Evolutionary conservation across 1,140 invertebrate species (phyloP), one percentile per base, ranked within the genome.

Genomic region (Conus betulinus): DNA sequence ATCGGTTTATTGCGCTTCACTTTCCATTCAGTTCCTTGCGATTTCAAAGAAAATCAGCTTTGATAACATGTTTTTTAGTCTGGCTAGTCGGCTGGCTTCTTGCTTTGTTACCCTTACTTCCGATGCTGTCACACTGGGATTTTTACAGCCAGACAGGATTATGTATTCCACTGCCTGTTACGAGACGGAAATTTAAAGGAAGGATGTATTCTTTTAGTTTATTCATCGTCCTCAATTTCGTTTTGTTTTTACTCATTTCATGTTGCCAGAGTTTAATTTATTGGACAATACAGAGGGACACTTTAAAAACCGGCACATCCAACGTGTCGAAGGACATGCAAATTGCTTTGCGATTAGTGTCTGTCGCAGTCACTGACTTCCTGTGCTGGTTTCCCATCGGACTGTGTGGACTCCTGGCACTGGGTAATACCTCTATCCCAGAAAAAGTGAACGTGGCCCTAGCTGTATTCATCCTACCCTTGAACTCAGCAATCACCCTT

Each of bases 101-200:
- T 81, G 87, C 87, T 3, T 25, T 51, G 51, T 15, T 88, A 17
- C 87, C 87, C 5, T 81, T 88, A 20, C 53, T 88, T 8, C 86
- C 89, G 2, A 84, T 78, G 3, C 52, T 57, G 8, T 71, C 53
- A 25, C 63, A 89, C 60, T 89, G 88, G 88, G 11, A 89, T 1
- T 51, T 93, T 85, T 93, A 92, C 84, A 87, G 89, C 3, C 85
- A 90, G 53, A 90, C 91, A 6, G 89, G 84, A 20, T 74, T 91
- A 1, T 91, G 91, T 71, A 67, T 92, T 13, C 88, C 91, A 17
- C 84, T 92, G 15, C 91, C 91, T 17, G 83, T 92, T 5, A 87
- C 90, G 6, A 25, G 84, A 0, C 5, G 71, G 17, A 63, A 63
- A 11, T 71, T 74, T 17, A 60, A 85, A 0, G 91, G 91, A 15